phyloP scores from a whole-genome alignment of 1,140 invertebrate genomes.

The Elymnias hypermnestra region DNA sequence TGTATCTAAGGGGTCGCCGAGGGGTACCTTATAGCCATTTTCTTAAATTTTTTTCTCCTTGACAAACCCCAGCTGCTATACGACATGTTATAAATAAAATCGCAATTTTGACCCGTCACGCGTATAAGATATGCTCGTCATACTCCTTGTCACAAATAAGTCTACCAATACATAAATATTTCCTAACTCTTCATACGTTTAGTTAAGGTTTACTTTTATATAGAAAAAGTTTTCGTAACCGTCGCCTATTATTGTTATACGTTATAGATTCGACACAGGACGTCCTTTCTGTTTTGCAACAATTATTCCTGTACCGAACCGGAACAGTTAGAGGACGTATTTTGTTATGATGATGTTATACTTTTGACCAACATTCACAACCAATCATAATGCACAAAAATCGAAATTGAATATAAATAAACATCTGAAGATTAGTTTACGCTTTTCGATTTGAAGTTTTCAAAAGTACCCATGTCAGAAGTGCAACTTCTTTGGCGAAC shows the following conservation, averaged over 20 bases:
- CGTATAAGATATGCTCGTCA: slow-evolving; percentile 53
- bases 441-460: no score
- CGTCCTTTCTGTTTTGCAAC: slow-evolving; percentile 66
- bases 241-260: slow-evolving; percentile 24
- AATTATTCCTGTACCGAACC: slow-evolving; percentile 62
- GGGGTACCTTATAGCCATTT: slow-evolving; percentile 48
- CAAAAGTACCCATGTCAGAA: no score
- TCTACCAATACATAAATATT: background rate
- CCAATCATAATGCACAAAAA: background rate
- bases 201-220: slow-evolving; percentile 18
- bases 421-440: no score
- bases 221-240: slow-evolving; percentile 7
- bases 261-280: slow-evolving; percentile 61
- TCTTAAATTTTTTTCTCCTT: slow-evolving; percentile 66
- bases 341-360: slow-evolving; percentile 25
- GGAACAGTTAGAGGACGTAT: slow-evolving; percentile 52
- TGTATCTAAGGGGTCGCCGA: slow-evolving; percentile 40
- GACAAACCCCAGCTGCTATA: slow-evolving; percentile 71
- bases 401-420: background rate
- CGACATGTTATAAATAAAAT: slow-evolving; percentile 75
- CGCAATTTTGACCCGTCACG: slow-evolving; percentile 72
- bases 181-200: slow-evolving; percentile 3
- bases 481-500: no score
- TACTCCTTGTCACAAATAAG: slow-evolving; percentile 13
- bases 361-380: slow-evolving; percentile 7